Conservation (phyloP, 2,888 invertebrate species). For the Proisotoma minuta region DNA sequence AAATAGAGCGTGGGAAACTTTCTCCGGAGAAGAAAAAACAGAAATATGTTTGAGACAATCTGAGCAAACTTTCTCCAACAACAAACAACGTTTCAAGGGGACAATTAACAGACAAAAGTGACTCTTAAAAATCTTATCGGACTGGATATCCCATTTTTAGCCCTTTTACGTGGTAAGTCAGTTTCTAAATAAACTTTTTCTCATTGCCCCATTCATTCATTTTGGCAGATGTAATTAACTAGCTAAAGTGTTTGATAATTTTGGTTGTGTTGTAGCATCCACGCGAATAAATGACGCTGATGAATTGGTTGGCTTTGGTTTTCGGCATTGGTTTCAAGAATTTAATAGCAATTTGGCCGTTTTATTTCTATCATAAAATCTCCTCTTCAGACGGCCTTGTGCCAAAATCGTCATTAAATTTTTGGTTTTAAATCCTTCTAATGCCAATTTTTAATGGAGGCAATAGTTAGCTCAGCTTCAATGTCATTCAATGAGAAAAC, state of each 20-base stretch:
- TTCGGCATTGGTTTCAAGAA: not conserved
- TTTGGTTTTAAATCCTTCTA: not conserved
- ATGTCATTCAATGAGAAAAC: not conserved
- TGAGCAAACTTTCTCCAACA: too few relatives aligned
- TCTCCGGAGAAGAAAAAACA: too few relatives aligned
- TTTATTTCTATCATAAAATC: constrained; percentile 11
- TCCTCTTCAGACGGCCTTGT: constrained; percentile 9
- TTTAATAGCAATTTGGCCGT: constrained; percentile 9
- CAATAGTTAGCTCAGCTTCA: not conserved
- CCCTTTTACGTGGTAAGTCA: not conserved
- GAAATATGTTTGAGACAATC: too few relatives aligned
- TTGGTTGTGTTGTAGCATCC: not conserved
- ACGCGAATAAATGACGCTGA: too few relatives aligned
- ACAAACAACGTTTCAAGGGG: too few relatives aligned
- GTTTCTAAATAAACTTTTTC: too few relatives aligned
- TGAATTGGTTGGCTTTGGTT: not conserved
- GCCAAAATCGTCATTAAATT: constrained; percentile 6
- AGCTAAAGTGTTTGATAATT: too few relatives aligned
- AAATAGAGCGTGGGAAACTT: too few relatives aligned
- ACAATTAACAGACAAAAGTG: not conserved
- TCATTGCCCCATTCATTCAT: too few relatives aligned
- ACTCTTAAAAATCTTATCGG: not conserved
- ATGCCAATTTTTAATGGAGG: not conserved
- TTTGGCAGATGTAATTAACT: too few relatives aligned
- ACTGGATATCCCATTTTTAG: not conserved